A percentile compares a stretch with the other conserved stretches of the same genome.
Evolutionary conservation across 2,888 invertebrate species (phyloP).

Genomic region (Ornithoptera alexandrae): DNA sequence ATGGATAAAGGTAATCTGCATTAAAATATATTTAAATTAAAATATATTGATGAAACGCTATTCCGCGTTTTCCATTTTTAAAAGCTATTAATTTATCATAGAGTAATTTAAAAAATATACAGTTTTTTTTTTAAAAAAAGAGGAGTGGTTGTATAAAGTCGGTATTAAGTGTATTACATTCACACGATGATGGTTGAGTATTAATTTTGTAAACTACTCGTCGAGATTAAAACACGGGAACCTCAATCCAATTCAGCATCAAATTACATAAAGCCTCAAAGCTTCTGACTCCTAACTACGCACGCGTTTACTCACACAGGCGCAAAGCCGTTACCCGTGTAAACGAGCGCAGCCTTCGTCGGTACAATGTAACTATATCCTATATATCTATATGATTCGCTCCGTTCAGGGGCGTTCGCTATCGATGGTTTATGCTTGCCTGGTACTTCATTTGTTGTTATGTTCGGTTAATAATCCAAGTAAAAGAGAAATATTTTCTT

Average conservation of each 20-base stretch:
- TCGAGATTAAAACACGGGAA: conserved; percentile 50
- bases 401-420: conserved; percentile 58
- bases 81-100: conserved; percentile 18
- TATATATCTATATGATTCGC: conserved; percentile 47
- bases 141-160: conserved; percentile 24
- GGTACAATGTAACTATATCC: conserved; percentile 60
- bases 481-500: neutral
- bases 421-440: conserved; percentile 50
- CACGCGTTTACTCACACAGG: conserved; percentile 44
- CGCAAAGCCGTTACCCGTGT: conserved; percentile 45
- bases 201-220: conserved; percentile 49
- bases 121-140: conserved; percentile 13
- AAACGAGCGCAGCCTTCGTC: conserved; percentile 66
- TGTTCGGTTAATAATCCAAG: conserved; percentile 15
- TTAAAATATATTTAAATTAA: conserved; percentile 25
- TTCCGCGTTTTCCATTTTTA: conserved; percentile 11
- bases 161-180: conserved; percentile 31
- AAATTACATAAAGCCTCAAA: conserved; percentile 73
- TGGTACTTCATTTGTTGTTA: conserved; percentile 47
- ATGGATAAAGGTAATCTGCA: conserved; percentile 14
- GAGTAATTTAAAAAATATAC: conserved; percentile 26
- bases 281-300: conserved; percentile 55
- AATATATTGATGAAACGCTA: conserved; percentile 19
- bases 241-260: conserved; percentile 64
- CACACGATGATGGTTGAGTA: conserved; percentile 38